A percentile compares a stretch with the other conserved stretches of the same genome.
These are phyloP conservation scores for Baryphthengus martii DNA, from an alignment of 2,113 vertebrate species.

Conservation along the genomic window DNA sequence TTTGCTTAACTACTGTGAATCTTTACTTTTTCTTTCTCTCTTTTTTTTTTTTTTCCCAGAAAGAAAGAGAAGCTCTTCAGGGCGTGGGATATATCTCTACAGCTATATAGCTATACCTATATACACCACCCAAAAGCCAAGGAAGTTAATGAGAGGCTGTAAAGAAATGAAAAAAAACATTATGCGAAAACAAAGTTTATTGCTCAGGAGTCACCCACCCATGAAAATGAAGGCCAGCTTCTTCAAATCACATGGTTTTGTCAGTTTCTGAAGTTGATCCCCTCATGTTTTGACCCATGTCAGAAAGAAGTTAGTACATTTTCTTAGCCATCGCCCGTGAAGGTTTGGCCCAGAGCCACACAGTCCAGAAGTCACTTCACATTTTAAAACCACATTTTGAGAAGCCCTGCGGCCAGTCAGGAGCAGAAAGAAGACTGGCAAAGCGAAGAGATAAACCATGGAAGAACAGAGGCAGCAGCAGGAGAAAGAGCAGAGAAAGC, in stretches of 20 bases:
- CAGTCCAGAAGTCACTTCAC: neutral
- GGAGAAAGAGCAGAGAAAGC: neutral
- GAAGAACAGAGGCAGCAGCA: neutral
- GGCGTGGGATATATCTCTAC: neutral
- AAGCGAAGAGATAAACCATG: neutral
- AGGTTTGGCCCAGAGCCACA: neutral
- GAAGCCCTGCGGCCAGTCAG: neutral
- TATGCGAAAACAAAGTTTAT: neutral
- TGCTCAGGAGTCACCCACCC: neutral
- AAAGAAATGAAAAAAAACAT: neutral
- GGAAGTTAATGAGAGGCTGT: neutral
- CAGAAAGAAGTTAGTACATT: neutral
- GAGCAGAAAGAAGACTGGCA: neutral
- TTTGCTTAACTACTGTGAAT: neutral
- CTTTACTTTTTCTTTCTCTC: neutral
- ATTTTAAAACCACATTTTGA: slow-evolving; percentile 29
- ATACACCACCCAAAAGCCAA: neutral
- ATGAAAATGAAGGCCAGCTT: neutral
- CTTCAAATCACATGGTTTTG: neutral
- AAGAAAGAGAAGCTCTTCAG: neutral
- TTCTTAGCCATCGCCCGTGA: neutral
- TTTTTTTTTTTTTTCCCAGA: neutral
- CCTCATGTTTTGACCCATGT: neutral
- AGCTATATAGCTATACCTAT: neutral
- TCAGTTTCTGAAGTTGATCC: neutral